phyloP scores from a whole-genome alignment of 2,113 vertebrate genomes.

The Zosterops pallidus region DNA sequence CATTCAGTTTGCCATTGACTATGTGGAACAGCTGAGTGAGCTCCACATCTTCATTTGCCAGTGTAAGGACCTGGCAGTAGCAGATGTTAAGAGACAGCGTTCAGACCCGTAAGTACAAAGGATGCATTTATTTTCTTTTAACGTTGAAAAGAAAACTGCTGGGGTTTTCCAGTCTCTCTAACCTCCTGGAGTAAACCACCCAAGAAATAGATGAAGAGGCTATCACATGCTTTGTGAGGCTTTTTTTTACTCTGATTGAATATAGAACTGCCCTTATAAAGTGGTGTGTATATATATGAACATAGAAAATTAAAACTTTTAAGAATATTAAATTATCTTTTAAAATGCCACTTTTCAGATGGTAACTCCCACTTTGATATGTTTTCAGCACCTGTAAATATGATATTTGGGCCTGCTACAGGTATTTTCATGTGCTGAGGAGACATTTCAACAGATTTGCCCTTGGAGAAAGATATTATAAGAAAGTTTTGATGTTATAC shows the following conservation, averaged over 20 bases:
- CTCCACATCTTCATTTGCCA: constrained; percentile 91
- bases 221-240: neutral
- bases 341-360: neutral
- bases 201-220: neutral
- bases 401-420: neutral
- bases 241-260: neutral
- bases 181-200: neutral
- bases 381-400: neutral
- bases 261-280: neutral
- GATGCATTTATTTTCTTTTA: neutral
- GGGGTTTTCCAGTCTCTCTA: neutral
- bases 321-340: neutral
- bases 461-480: neutral
- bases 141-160: neutral
- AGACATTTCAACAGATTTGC: neutral
- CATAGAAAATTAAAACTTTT: neutral
- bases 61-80: constrained; percentile 86
- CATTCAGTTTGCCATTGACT: constrained; percentile 90
- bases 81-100: constrained; percentile 85
- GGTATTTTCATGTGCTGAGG: neutral
- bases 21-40: constrained; percentile 86
- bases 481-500: neutral
- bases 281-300: neutral
- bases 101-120: constrained; percentile 88
- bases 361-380: neutral